Base-by-base conservation (phyloP, 92 coral and sea anemone species). In the Heteractis magnifica region DNA sequence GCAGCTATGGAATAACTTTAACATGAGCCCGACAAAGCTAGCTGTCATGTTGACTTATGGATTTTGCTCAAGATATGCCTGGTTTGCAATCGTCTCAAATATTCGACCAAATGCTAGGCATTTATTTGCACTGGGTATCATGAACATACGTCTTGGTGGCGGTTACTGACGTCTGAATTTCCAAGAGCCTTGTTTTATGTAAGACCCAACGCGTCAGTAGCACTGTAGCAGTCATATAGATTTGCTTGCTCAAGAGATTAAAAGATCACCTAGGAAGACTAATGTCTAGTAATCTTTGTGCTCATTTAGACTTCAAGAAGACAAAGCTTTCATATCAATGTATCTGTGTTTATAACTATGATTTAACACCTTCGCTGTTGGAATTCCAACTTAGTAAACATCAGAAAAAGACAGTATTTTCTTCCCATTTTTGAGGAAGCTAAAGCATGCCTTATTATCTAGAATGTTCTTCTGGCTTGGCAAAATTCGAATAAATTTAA, bases 191-290 rank as follows among this genome's bases (percentile, higher is more conserved):
- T 68, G 70, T 26, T 62, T 62, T 62, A 62, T 62, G 6, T 16
- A 16, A 26, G 49, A 5, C 20, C 73, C 73, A 68, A 26, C 44
- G 44, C 20, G 73, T 68, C 73, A 16, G 9, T 20, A 68, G 73
- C 73, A 68, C 9, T 23, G 70, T 18, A 23, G 73, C 73, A 75
- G 51, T 52, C 65, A 51, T 70, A 51, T 4, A 70, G 41, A 19
- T 65, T n/a, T 51, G 34, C 76, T 70, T 81, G 34, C 73, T 44
- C 58, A 71, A 51, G 52, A 52, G 84, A 81, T 81, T 81, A 81
- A 68, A 18, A 19, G 77, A 81, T 81, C 64, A 70, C 84, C 49
- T 16, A 68, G 77, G 49, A 52, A 71, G 51, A 10, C 56, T 81
- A 68, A 50, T 70, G 12, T 20, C 78, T 74, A 26, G 23, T 56